phyloP scores from a whole-genome alignment of 2,888 invertebrate genomes.

The Tenthredo notha region DNA sequence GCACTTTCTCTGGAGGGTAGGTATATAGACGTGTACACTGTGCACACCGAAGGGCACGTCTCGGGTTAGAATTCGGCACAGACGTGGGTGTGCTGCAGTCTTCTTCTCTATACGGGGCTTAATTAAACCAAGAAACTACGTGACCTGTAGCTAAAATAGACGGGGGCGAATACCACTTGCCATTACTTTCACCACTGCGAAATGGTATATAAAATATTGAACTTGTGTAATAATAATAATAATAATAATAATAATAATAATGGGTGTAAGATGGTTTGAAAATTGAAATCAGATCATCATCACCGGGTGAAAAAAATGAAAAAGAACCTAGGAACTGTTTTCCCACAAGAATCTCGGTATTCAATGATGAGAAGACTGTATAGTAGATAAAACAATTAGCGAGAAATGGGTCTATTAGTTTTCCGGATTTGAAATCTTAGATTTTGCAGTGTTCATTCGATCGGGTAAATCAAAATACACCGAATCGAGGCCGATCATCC shows the following conservation, averaged over 20 bases:
- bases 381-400: no score
- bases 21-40: background rate
- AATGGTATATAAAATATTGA: background rate
- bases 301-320: background rate
- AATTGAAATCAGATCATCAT: background rate
- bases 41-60: slow-evolving; percentile 4
- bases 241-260: background rate
- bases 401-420: no score
- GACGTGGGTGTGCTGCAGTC: slow-evolving; percentile 8
- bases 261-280: background rate
- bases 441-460: no score
- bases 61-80: slow-evolving; percentile 25
- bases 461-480: no score
- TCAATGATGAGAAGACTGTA: no score
- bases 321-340: background rate
- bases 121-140: slow-evolving; percentile 39
- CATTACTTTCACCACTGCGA: background rate
- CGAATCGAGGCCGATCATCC: background rate
- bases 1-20: background rate
- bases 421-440: no score
- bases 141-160: slow-evolving; percentile 31
- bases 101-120: slow-evolving; percentile 19
- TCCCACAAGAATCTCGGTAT: background rate
- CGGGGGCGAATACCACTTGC: background rate
- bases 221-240: background rate